phyloP scores from a whole-genome alignment of 2,797 vertebrate species.

The Xerus rutilus region DNA sequence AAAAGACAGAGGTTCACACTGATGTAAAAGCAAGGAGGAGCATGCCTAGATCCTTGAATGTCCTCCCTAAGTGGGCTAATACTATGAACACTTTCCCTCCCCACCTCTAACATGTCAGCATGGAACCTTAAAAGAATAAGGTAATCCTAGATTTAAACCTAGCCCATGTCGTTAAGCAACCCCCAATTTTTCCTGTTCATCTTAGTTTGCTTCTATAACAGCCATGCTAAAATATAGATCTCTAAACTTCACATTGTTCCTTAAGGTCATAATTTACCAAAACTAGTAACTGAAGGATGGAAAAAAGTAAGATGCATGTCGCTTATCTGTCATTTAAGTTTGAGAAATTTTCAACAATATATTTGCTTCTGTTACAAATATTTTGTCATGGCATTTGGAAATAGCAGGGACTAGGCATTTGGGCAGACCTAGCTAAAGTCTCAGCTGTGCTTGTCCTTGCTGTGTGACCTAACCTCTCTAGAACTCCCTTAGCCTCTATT shows the following conservation, averaged over 20 bases:
- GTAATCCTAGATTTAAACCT: not conserved
- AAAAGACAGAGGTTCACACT: not conserved
- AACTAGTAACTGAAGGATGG: not conserved
- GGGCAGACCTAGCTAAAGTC: fast-evolving
- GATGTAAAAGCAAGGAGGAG: not conserved
- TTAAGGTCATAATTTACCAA: not conserved
- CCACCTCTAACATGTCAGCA: not conserved
- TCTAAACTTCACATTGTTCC: not conserved
- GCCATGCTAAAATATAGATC: too few relatives aligned
- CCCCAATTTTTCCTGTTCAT: too few relatives aligned
- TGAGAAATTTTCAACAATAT: not conserved
- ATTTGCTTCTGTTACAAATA: not conserved
- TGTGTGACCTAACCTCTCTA: not conserved
- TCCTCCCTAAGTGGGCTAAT: not conserved
- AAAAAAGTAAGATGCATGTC: not conserved
- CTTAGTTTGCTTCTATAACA: not conserved
- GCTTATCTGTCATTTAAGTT: not conserved
- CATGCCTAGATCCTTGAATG: fast-evolving
- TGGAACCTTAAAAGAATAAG: not conserved
- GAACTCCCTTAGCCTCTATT: not conserved
- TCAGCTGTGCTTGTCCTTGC: not conserved
- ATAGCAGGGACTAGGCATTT: not conserved
- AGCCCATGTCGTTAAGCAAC: fast-evolving
- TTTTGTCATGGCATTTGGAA: not conserved
- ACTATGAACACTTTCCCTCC: too few relatives aligned